phyloP scores from a whole-genome alignment of 2,113 vertebrate genomes.

The Serinus canaria region DNA sequence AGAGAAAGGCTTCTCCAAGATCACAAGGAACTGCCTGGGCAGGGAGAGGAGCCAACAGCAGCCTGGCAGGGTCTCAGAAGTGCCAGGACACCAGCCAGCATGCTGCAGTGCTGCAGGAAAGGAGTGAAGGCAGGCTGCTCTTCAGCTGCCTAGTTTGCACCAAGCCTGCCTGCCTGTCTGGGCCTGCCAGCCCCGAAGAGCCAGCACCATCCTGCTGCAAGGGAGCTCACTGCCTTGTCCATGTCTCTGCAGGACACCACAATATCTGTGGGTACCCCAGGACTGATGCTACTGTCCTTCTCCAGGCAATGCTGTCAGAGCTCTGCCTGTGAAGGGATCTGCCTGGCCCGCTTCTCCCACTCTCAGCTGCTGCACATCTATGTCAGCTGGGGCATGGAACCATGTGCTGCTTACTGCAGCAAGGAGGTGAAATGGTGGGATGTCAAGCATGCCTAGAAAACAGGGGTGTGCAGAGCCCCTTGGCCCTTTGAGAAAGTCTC shows the following conservation, averaged over 20 bases:
- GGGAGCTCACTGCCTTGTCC: rapidly evolving
- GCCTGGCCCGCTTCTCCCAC: not conserved
- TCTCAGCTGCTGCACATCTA: rapidly evolving
- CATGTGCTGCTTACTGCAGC: not conserved
- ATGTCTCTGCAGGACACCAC: not conserved
- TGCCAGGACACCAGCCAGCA: not conserved
- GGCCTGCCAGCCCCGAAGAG: not conserved
- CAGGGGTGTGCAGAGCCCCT: not conserved
- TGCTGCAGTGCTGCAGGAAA: not conserved
- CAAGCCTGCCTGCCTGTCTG: not conserved
- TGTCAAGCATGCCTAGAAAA: not conserved
- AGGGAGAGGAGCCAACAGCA: not conserved
- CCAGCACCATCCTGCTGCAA: not conserved
- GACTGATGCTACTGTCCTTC: not conserved
- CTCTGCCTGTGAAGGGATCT: not conserved
- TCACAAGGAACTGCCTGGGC: not conserved
- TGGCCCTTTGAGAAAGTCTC: rapidly evolving
- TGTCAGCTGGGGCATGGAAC: not conserved
- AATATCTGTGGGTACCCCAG: no score
- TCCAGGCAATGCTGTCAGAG: not conserved
- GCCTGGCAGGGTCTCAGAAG: not conserved
- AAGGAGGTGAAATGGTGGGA: not conserved
- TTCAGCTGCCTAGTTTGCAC: not conserved
- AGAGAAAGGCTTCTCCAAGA: not conserved
- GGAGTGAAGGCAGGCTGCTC: not conserved